A percentile compares a stretch with the other conserved stretches of the same genome.
Conservation (phyloP, 2,113 vertebrate genomes). For the Castor canadensis region DNA sequence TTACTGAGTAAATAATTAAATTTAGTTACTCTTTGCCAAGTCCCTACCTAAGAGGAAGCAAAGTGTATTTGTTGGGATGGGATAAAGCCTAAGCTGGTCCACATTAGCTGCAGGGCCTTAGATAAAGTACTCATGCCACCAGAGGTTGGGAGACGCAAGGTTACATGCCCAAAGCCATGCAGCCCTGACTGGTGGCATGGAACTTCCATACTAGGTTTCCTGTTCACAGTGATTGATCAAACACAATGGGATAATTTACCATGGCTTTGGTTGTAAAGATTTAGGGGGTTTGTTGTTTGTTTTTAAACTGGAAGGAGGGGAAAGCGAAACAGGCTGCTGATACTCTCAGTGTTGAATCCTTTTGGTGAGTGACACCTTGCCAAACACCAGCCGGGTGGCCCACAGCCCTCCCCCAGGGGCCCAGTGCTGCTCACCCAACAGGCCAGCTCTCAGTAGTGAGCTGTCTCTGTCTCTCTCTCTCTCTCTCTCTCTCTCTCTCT, state of each 20-base stretch:
- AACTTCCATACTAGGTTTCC: background rate
- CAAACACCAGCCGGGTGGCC: no score
- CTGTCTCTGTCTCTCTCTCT: no score
- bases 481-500: background rate
- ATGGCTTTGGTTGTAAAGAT: background rate
- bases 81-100: background rate
- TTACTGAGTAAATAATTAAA: no score
- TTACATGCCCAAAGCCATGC: background rate
- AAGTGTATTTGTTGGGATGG: background rate
- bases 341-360: background rate
- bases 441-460: background rate
- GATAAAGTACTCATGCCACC: background rate
- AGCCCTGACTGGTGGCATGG: background rate
- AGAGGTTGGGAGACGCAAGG: background rate
- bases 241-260: background rate
- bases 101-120: fast-evolving
- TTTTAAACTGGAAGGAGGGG: background rate
- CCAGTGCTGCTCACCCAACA: background rate
- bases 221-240: background rate
- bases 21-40: background rate
- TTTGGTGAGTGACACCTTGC: no score
- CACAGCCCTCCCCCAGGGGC: background rate
- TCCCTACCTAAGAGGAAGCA: background rate
- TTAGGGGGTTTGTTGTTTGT: background rate
- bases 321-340: background rate